Conservation (phyloP, 2,797 vertebrate species). For the Syngnathus acus region DNA sequence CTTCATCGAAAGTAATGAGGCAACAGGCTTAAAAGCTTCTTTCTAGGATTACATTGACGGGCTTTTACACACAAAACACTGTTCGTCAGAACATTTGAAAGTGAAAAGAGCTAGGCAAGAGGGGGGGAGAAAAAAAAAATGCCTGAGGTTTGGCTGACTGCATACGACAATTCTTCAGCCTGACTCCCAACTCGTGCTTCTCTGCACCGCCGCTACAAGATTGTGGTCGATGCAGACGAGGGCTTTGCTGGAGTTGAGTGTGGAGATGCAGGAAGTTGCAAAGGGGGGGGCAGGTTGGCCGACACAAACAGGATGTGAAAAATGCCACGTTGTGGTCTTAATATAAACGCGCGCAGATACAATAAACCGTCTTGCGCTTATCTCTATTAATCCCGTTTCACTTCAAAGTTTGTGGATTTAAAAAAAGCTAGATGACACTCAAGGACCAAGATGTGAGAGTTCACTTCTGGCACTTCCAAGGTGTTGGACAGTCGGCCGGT, state of each 20-base stretch:
- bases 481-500: neutral
- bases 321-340: slow-evolving; percentile 34
- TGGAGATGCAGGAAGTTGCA: slow-evolving; percentile 67
- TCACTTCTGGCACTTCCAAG: neutral
- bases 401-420: neutral
- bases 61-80: neutral
- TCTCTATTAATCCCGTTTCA: neutral
- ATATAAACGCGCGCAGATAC: slow-evolving; percentile 6
- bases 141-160: neutral
- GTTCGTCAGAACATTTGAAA: neutral
- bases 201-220: neutral
- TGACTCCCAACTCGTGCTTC: neutral
- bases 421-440: too few species aligned
- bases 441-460: neutral
- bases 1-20: neutral
- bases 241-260: slow-evolving; percentile 39
- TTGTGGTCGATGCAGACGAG: slow-evolving; percentile 12
- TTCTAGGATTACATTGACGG: neutral
- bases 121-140: neutral
- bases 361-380: slow-evolving; percentile 6
- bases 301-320: slow-evolving; percentile 70
- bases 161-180: neutral
- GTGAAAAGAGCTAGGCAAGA: neutral
- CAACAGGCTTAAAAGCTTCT: neutral
- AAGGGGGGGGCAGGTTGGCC: slow-evolving; percentile 45